A percentile compares a stretch with the other conserved stretches of the same genome.
Evolutionary conservation across 2,888 invertebrate species (phyloP).

Genomic region (Limnephilus marmoratus): DNA sequence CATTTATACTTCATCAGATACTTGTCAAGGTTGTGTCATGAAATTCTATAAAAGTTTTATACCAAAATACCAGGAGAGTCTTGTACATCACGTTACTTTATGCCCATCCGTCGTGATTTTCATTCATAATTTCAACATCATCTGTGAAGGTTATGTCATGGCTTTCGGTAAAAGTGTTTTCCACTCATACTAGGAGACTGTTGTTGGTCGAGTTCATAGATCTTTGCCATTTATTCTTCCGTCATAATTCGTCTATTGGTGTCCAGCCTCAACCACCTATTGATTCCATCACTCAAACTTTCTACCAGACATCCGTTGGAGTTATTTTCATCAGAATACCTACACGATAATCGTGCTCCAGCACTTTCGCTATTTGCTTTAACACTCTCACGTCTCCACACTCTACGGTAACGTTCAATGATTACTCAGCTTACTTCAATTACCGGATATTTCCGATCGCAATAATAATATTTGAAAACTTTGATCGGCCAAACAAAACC

Average conservation of each 20-base stretch:
- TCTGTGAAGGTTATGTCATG: background rate
- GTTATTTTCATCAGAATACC: background rate
- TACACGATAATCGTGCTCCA: background rate
- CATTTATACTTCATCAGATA: no score
- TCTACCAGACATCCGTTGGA: background rate
- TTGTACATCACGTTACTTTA: no score
- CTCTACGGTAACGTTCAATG: background rate
- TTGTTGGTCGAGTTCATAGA: background rate
- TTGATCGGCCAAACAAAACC: background rate
- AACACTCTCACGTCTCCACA: background rate
- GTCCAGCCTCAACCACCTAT: background rate
- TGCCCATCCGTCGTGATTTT: no score
- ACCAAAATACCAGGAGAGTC: no score
- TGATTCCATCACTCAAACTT: slow-evolving; percentile 2
- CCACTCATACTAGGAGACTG: background rate
- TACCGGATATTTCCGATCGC: background rate
- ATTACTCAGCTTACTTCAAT: slow-evolving; percentile 2
- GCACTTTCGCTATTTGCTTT: background rate
- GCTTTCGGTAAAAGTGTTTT: background rate
- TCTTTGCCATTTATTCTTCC: background rate
- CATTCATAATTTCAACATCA: no score
- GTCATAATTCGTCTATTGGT: background rate
- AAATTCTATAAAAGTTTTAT: no score
- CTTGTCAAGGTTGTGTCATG: no score
- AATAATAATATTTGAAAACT: background rate